Evolutionary conservation across 2,888 invertebrate species (phyloP).

Genomic region (Mesodorylaimus sp.): DNA sequence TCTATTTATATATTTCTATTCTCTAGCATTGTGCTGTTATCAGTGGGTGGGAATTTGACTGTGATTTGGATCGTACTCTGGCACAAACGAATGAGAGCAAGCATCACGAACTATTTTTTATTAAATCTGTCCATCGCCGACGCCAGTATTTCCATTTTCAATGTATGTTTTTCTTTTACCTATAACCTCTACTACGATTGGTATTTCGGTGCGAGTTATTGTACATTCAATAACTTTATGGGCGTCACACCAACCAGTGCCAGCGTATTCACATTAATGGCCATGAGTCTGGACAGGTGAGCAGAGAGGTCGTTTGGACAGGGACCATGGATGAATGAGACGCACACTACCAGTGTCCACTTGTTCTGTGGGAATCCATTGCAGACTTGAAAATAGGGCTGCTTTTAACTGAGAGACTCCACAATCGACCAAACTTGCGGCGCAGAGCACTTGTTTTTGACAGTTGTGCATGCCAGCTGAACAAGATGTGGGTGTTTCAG

Average conservation of each 20-base stretch:
- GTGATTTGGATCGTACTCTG: constrained; percentile 95
- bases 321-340: too few relatives aligned
- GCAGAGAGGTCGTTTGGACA: too few relatives aligned
- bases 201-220: constrained; percentile 87
- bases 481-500: background rate
- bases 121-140: constrained; percentile 91
- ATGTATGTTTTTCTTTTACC: constrained; percentile 86
- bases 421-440: too few relatives aligned
- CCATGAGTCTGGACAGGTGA: constrained; percentile 91
- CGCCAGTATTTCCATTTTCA: constrained; percentile 84
- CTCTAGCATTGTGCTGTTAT: constrained; percentile 17
- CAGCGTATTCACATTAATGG: constrained; percentile 88
- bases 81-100: constrained; percentile 88
- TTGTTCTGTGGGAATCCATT: too few relatives aligned
- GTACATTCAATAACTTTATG: constrained; percentile 85
- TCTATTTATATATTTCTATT: constrained; percentile 19
- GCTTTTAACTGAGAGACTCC: too few relatives aligned
- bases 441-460: too few relatives aligned
- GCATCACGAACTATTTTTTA: constrained; percentile 91
- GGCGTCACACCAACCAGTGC: constrained; percentile 77
- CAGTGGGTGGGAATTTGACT: constrained; percentile 66
- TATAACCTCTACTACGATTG: constrained; percentile 87
- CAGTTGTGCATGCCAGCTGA: too few relatives aligned
- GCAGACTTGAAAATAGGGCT: too few relatives aligned
- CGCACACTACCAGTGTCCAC: too few relatives aligned